These are phyloP conservation scores for Agonum fuliginosum DNA, from an alignment of 2,888 invertebrate species.

Conservation along the genomic window DNA sequence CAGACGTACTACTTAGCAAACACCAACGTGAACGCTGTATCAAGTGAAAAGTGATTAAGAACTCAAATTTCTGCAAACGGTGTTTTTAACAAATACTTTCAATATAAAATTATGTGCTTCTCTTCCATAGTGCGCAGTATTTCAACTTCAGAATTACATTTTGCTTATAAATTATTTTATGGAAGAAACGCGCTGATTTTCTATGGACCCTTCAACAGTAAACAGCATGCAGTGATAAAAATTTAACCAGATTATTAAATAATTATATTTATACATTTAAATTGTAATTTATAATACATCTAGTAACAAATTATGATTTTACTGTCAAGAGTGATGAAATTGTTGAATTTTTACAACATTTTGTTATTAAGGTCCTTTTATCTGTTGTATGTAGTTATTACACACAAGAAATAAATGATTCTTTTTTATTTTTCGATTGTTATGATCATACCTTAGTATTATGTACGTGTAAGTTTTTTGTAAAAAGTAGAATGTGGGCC, in stretches of 20 bases:
- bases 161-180: conserved; percentile 44
- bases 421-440: too few species aligned
- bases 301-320: conserved; percentile 7
- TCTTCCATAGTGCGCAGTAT: conserved; percentile 47
- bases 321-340: conserved; percentile 12
- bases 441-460: too few species aligned
- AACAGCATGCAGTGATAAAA: conserved; percentile 10
- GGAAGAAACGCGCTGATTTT: conserved; percentile 10
- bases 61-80: conserved; percentile 2
- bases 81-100: not conserved
- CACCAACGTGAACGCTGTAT: not conserved
- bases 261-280: conserved; percentile 31
- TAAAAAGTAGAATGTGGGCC: too few species aligned
- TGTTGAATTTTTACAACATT: conserved; percentile 27
- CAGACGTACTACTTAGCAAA: not conserved
- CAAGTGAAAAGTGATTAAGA: conserved; percentile 43
- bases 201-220: conserved; percentile 14
- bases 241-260: conserved; percentile 6
- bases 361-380: conserved; percentile 30
- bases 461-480: too few species aligned
- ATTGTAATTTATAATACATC: not conserved
- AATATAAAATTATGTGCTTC: conserved; percentile 38
- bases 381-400: conserved; percentile 21
- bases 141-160: conserved; percentile 14
- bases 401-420: not conserved